Percentiles rank a stretch among this genome's conserved stretches.
These are phyloP conservation scores for Pomacea maculata DNA, from an alignment of 1,140 invertebrate species.

Conservation along the genomic window DNA sequence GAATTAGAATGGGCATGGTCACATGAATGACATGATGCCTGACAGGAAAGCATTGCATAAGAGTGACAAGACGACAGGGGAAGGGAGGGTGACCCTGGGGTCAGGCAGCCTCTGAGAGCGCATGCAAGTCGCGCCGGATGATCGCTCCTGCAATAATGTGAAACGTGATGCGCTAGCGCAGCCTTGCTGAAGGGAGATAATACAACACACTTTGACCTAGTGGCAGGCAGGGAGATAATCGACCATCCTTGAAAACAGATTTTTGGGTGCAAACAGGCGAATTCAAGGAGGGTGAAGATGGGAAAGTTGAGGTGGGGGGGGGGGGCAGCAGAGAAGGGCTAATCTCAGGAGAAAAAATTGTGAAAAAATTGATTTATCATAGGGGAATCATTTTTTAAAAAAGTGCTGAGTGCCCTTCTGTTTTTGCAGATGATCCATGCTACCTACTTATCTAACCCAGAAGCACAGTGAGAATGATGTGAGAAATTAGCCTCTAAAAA, in stretches of 20 bases:
- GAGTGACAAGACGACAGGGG: neutral
- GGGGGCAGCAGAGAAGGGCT: neutral
- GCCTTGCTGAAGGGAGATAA: neutral
- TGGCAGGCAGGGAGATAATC: neutral
- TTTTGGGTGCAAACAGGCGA: slow-evolving; percentile 1
- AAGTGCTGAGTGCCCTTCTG: too few species aligned
- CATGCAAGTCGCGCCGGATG: neutral
- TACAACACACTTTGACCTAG: neutral
- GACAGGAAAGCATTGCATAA: neutral
- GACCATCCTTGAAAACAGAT: slow-evolving; percentile 9
- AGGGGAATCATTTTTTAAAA: too few species aligned
- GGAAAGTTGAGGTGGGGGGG: neutral
- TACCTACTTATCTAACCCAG: too few species aligned
- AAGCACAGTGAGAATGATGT: too few species aligned
- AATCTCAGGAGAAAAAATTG: neutral
- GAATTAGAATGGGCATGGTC: too few species aligned
- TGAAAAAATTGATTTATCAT: too few species aligned
- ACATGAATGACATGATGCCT: neutral
- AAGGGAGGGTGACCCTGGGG: neutral
- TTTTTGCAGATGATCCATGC: too few species aligned
- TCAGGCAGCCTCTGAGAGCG: neutral
- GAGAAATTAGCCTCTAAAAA: too few species aligned
- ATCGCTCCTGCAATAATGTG: neutral
- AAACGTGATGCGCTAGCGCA: neutral
- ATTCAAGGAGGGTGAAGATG: neutral